Conservation (phyloP, 2,113 vertebrate species). For the Lophochroa leadbeateri region DNA sequence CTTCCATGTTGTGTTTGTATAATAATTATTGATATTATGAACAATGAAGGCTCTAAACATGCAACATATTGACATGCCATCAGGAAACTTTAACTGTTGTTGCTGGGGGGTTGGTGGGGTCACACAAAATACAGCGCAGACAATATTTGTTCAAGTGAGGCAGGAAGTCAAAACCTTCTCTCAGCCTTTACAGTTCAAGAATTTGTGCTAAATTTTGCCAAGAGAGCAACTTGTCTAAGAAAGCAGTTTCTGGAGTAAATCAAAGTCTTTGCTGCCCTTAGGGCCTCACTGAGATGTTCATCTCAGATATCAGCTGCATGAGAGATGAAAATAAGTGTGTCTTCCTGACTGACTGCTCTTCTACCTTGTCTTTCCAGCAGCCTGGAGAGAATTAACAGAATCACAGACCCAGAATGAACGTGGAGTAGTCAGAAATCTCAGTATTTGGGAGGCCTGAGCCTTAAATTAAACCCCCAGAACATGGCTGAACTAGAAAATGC, state of each 20-base stretch:
- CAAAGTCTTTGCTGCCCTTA: slow-evolving; percentile 15
- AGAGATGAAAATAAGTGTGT: slow-evolving; percentile 14
- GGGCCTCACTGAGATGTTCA: slow-evolving; percentile 28
- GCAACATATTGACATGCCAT: not conserved
- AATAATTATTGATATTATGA: slow-evolving; percentile 18
- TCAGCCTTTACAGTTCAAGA: not conserved
- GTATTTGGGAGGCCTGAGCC: not conserved
- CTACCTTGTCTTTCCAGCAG: not conserved
- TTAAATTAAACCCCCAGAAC: not conserved
- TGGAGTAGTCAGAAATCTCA: not conserved
- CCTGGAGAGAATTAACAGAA: not conserved
- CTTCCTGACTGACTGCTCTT: not conserved
- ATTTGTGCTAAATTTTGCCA: not conserved
- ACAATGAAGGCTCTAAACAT: not conserved
- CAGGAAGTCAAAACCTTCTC: not conserved
- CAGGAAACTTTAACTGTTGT: not conserved
- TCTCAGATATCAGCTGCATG: not conserved
- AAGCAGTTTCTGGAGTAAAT: slow-evolving; percentile 49
- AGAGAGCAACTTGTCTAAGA: slow-evolving; percentile 17
- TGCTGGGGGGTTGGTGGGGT: not conserved
- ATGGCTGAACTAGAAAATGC: not conserved
- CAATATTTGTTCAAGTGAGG: not conserved
- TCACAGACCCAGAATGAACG: not conserved
- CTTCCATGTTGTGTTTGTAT: not conserved
- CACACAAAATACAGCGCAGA: not conserved